These are phyloP conservation scores for Halictus quadricinctus DNA, from an alignment of 2,888 invertebrate genomes.

Conservation along the genomic window DNA sequence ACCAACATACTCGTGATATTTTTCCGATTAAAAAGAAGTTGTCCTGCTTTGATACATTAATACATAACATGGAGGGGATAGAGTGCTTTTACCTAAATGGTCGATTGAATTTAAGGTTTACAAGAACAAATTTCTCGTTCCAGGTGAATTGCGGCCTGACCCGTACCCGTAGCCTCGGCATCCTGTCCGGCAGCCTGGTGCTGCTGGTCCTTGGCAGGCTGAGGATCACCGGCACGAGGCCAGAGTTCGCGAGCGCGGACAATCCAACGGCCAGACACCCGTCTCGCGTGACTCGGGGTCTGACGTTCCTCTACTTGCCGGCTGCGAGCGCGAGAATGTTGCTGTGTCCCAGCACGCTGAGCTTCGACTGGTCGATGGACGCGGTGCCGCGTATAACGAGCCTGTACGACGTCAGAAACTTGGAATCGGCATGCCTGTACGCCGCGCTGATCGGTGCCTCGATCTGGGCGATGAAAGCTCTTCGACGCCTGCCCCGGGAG, in stretches of 20 bases:
- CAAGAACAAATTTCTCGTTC: slow-evolving; percentile 17
- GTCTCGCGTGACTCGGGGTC: slow-evolving; percentile 90
- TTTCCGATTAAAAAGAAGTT: no score
- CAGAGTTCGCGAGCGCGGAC: slow-evolving; percentile 96
- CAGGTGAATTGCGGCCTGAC: slow-evolving; percentile 72
- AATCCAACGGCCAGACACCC: slow-evolving; percentile 97
- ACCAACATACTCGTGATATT: no score
- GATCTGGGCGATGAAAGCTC: slow-evolving; percentile 73
- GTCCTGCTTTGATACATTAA: no score
- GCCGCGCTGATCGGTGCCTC: slow-evolving; percentile 78
- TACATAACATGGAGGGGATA: no score
- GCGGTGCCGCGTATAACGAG: slow-evolving; percentile 93
- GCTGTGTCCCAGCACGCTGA: slow-evolving; percentile 92
- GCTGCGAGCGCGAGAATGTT: slow-evolving; percentile 94
- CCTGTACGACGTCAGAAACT: slow-evolving; percentile 90
- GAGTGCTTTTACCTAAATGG: background rate
- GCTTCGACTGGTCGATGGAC: slow-evolving; percentile 99
- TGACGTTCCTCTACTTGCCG: slow-evolving; percentile 96
- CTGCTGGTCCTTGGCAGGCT: slow-evolving; percentile 90
- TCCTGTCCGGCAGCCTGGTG: slow-evolving; percentile 87
- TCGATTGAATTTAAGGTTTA: background rate
- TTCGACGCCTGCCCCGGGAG: slow-evolving; percentile 63
- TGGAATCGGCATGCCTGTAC: slow-evolving; percentile 91
- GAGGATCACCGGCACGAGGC: slow-evolving; percentile 88
- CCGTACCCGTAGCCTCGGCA: slow-evolving; percentile 88